Conservation (phyloP, 2,888 invertebrate species). For the Spilarctia lutea region DNA sequence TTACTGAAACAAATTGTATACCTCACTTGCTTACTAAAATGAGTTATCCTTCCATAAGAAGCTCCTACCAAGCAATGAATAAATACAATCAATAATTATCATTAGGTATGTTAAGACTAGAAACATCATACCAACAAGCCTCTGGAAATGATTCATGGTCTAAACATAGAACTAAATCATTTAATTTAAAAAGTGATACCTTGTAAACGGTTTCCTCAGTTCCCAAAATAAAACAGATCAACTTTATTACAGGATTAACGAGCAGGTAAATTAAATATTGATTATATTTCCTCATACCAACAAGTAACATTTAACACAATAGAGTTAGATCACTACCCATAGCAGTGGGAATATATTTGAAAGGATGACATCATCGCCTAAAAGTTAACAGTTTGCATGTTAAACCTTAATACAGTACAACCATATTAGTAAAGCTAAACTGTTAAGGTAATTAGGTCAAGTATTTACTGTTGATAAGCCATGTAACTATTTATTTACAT, state of each 20-base stretch:
- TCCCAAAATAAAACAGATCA: background rate
- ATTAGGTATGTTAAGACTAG: background rate
- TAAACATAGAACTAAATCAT: background rate
- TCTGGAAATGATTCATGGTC: background rate
- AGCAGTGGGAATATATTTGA: constrained; percentile 55
- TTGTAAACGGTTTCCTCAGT: background rate
- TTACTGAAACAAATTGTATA: background rate
- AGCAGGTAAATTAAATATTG: background rate
- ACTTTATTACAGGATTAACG: background rate
- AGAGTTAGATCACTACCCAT: background rate
- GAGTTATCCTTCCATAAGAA: too few species aligned
- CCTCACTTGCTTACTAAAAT: background rate
- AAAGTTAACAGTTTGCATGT: constrained; percentile 26
- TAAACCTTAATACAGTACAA: background rate
- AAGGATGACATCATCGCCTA: constrained; percentile 56
- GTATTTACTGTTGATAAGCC: constrained; percentile 45
- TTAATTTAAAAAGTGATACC: background rate
- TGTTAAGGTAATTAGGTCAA: background rate
- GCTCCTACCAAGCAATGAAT: too few species aligned
- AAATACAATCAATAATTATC: background rate
- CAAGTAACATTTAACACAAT: background rate
- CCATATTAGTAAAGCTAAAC: background rate
- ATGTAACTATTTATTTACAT: constrained; percentile 26
- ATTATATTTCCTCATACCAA: background rate
- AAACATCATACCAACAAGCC: background rate